Base-by-base conservation (phyloP, 2,113 vertebrate genomes). In the Oryzias woworae region DNA sequence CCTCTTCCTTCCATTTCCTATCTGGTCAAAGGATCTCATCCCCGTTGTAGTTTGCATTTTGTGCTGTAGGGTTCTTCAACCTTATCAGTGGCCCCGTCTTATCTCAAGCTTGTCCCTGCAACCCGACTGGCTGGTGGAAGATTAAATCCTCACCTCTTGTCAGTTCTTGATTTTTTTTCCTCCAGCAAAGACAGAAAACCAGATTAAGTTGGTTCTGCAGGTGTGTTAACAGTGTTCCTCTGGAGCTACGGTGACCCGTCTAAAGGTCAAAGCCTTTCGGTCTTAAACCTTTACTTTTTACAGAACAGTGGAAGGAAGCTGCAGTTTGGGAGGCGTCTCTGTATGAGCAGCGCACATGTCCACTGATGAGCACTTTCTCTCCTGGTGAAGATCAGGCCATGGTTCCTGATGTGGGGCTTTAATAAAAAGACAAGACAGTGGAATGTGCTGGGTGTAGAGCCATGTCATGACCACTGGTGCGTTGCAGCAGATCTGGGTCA, bases 11-110 rank as follows among this genome's bases (percentile, higher is more conserved):
- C 87, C 56, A 56, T 85, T 80, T 73, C 28, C 17, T 87, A 89
- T 87, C 85, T 53, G 65, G 70, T 63, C 61, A 18, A 58, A 24
- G 42, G 36, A 88, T 90, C 81, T 78, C 51, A 24, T 47, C 36
- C 48, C 54, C 13, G 20, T 68, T 18, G 7, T 49, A 70, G 73
- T 71, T 75, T 1, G 22, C 73, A 71, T 53, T 36, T 78, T 81
- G 57, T 71, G 85, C 84, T 79, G 71, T 53, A 51, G 82, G 85
- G 80, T 71, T 87, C 87, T 79, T 62, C 54, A 49, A 80, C 47
- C 75, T 88, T 90, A 89, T 90, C 88, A n/a, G 31, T 26, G 73
- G 62, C 55, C 60, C 66, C 2, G 71, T 80, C 78, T 90, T 90
- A 87, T 90, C 85, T 75, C 18, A 5, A 61, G 58, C 82, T 80